These are phyloP conservation scores for Oplegnathus fasciatus DNA, from an alignment of 2,113 vertebrate species.

Conservation along the genomic window DNA sequence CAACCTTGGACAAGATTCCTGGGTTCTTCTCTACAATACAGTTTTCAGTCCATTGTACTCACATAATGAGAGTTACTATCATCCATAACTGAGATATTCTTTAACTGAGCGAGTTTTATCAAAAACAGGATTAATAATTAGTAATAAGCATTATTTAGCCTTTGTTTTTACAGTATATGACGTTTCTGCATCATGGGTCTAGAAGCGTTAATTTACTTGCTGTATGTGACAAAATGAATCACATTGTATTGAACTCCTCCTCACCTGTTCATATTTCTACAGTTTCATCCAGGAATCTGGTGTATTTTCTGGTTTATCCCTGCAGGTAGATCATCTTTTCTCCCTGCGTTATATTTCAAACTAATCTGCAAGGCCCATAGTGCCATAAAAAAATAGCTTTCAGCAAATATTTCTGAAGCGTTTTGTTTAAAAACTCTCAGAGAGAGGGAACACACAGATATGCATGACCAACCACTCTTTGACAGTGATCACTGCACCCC, in stretches of 20 bases:
- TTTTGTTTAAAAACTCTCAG: not conserved
- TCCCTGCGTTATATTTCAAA: not conserved
- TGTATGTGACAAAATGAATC: not conserved
- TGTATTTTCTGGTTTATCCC: not conserved
- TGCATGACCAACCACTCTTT: not conserved
- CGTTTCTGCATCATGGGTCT: not conserved
- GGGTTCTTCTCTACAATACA: constrained; percentile 27
- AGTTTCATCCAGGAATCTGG: not conserved
- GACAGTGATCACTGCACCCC: not conserved
- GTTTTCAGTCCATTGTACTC: constrained; percentile 10
- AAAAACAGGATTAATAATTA: not conserved
- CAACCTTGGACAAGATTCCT: constrained; percentile 49
- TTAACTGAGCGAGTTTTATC: not conserved
- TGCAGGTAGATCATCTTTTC: not conserved
- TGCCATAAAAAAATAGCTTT: not conserved
- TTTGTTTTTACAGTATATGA: not conserved
- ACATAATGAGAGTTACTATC: constrained; percentile 14
- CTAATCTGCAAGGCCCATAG: not conserved
- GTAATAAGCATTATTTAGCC: not conserved
- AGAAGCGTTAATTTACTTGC: not conserved
- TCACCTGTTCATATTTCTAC: not conserved
- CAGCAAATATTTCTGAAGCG: not conserved
- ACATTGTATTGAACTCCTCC: no score
- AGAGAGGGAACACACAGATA: not conserved
- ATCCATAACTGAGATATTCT: not conserved